Evolutionary conservation across 2,797 vertebrate species (phyloP), one percentile per base, ranked within the genome.

Genomic region (Meriones psammophilus): DNA sequence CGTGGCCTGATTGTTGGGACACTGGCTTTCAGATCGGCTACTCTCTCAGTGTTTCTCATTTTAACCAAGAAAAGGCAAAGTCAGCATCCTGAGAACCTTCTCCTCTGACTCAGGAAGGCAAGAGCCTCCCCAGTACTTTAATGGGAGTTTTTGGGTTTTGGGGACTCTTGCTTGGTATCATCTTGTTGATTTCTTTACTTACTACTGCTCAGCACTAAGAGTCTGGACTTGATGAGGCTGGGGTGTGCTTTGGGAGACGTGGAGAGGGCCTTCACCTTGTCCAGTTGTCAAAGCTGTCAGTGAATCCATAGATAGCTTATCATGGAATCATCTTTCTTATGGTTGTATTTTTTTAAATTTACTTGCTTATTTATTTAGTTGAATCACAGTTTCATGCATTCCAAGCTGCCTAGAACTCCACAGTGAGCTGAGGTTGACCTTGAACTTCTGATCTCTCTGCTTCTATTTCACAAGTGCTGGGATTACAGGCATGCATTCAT

Each of bases 181-280:
- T 77, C 84, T 84, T 91, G 10, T 62, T 85, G 88, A 9, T 94
- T 80, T 54, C 54, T 79, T 90, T 66, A 10, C 7, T 60, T 64
- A 9, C 36, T 58, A 85, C 18, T 69, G 66, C 8, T 69, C 62
- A 91, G 88, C 58, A 84, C 39, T 69, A 36, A 42, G 77, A 42
- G 26, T 33, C 33, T 18, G 46, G 46, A 26, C 8, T 30, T 62
- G 26, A 69, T 22, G 66, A 30, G 50, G 14, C 4, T 36, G 12
- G 8, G 26, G 8, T 30, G 18, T 42, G 28, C 30, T 12, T 3
- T 39, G 8, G 33, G 60, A 50, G 22, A 26, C 42, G 36, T 26
- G 30, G 30, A n/a, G 56, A 81, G n/a, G 12, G 60, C 36, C 33
- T 89, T 92, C 17, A 46, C 71, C 18, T 77, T 91, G 62, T 78